Evolutionary conservation across 2,888 invertebrate species (phyloP).

Genomic region (Brachyptera risi): DNA sequence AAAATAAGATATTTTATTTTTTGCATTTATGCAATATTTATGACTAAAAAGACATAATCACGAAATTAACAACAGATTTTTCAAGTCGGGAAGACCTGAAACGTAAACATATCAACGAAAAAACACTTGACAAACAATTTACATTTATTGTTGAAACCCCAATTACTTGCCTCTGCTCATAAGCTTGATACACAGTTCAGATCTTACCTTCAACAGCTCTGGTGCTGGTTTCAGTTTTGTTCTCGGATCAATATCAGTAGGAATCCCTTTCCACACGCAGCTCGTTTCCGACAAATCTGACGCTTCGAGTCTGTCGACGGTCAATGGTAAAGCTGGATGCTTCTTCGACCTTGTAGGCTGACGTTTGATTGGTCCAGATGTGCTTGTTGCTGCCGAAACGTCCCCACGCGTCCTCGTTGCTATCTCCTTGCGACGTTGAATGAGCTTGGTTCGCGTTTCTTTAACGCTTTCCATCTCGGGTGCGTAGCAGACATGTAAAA

Average conservation of each 20-base stretch:
- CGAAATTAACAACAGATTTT: too few species aligned
- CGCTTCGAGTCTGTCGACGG: neutral
- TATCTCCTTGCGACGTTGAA: constrained; percentile 62
- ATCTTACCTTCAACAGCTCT: neutral
- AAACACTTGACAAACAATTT: too few species aligned
- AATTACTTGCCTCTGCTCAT: too few species aligned
- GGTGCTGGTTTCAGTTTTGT: neutral
- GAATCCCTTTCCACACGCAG: neutral
- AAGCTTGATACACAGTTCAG: too few species aligned
- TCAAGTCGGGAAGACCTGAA: too few species aligned
- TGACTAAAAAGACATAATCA: too few species aligned
- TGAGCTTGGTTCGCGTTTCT: constrained; percentile 71
- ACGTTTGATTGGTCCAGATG: neutral
- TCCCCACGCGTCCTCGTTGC: constrained; percentile 38
- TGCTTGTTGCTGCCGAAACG: too few species aligned
- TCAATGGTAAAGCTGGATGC: neutral
- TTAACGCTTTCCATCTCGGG: constrained; percentile 73
- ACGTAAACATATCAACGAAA: too few species aligned
- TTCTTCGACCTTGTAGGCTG: neutral
- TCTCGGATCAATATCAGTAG: neutral
- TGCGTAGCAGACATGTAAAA: constrained; percentile 82
- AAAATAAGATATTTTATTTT: too few species aligned
- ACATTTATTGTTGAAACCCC: too few species aligned
- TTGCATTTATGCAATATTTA: too few species aligned
- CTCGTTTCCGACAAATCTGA: neutral